Evolutionary conservation across 2,113 vertebrate species (phyloP), one percentile per base, ranked within the genome.

Genomic region (Saimiri boliviensis): DNA sequence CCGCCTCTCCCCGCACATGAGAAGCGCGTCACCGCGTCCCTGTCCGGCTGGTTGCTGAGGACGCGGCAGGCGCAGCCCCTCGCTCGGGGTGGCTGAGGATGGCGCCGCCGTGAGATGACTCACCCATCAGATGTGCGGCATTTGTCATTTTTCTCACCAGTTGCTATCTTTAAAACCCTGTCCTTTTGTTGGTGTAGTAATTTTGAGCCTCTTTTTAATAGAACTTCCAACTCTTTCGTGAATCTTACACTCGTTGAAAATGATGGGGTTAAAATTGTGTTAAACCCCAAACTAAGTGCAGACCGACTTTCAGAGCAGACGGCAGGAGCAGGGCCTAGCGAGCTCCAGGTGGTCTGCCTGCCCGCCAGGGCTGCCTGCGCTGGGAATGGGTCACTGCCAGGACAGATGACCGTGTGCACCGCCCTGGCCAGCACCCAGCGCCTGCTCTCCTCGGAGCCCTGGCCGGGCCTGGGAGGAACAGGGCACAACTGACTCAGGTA

Each of bases 331-430:
- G 45, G 3, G 47, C 32, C 7, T 5, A 1, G 8, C 8, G 32
- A 25, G 52, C 16, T 20, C 40, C 74, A 1, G 0, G 4, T 0
- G 1, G 23, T 37, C 32, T 2, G 3, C 25, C 9, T 4, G 1
- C 21, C 1, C 0, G 5, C 12, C 20, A 13, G 17, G 35, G 70
- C 6, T 12, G 3, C 2, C 60, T 63, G 0, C 3, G 6, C 11
- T 2, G 63, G 12, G 82, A 40, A 35, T 12, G 3, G 58, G 87
- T 30, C 27, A 17, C 56, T 10, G 16, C 60, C 60, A 63, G 60
- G 27, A 32, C 60, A 32, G 12, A 63, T 12, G 37, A 74, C 42
- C n/a, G 4, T 3, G 11, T 49, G 19, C 66, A n/a, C 32, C 16
- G 32, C 30, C 66, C 32, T 68, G 66, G 66, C 30, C 66, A 68